These are phyloP conservation scores for Meandrusa payeni DNA, from an alignment of 2,888 invertebrate species.

Conservation along the genomic window DNA sequence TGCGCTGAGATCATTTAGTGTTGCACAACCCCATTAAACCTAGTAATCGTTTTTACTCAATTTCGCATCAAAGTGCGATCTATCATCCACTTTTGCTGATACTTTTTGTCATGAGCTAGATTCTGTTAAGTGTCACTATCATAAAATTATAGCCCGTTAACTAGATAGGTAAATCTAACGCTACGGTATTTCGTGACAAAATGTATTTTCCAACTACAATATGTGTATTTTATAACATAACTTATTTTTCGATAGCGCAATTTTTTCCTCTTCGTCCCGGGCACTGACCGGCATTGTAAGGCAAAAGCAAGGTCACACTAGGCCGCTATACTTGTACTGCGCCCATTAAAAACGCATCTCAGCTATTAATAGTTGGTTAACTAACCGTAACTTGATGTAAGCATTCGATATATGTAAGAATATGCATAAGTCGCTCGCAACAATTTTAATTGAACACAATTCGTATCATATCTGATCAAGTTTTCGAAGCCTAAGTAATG, in stretches of 20 bases:
- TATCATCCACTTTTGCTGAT: conserved; percentile 15
- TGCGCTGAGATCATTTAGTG: conserved; percentile 14
- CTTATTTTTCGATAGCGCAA: conserved; percentile 22
- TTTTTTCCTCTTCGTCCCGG: conserved; percentile 31
- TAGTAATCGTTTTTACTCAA: conserved; percentile 17
- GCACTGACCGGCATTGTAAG: conserved; percentile 42
- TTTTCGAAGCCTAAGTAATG: no score
- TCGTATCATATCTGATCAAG: conserved; percentile 2
- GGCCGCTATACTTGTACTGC: conserved; percentile 56
- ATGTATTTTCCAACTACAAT: no score
- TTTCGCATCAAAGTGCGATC: conserved; percentile 18
- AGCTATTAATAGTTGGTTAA: conserved; percentile 34
- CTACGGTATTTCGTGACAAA: no score
- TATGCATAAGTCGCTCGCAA: conserved; percentile 7
- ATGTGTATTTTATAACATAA: no score
- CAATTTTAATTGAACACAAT: conserved; percentile 8
- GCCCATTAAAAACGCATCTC: conserved; percentile 35
- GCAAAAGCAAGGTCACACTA: conserved; percentile 66
- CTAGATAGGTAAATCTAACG: no score
- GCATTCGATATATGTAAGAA: conserved; percentile 7
- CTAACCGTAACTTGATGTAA: conserved; percentile 25
- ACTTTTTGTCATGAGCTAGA: conserved; percentile 10
- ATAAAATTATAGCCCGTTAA: conserved; percentile 1
- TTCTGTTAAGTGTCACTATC: conserved; percentile 5
- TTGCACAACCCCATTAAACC: conserved; percentile 11